These are phyloP conservation scores for Priocnemis perturbator DNA, from an alignment of 2,888 invertebrate genomes.

Conservation along the genomic window DNA sequence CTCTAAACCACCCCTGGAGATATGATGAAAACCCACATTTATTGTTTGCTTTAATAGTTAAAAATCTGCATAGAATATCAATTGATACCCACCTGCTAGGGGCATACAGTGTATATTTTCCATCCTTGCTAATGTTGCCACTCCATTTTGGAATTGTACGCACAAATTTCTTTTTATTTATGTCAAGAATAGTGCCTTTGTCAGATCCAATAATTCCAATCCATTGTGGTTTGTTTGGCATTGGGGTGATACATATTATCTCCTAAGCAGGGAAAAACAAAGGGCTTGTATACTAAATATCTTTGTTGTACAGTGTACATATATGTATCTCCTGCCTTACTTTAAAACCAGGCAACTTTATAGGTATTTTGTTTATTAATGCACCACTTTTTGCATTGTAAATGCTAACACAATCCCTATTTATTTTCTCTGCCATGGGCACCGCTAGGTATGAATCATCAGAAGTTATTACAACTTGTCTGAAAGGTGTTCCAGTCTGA, in stretches of 20 bases:
- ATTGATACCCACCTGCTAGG: conserved; percentile 80
- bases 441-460: conserved; percentile 88
- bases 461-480: conserved; percentile 86
- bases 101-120: conserved; percentile 94
- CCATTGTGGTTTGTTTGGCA: conserved; percentile 90
- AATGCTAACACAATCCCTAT: conserved; percentile 88
- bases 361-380: conserved; percentile 75
- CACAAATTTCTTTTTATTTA: conserved; percentile 91
- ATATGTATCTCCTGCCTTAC: conserved; percentile 67
- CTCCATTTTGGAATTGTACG: conserved; percentile 94
- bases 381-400: conserved; percentile 89
- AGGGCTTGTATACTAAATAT: background rate
- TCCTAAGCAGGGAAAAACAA: conserved; percentile 77
- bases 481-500: conserved; percentile 83
- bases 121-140: conserved; percentile 90
- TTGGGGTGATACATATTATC: conserved; percentile 84
- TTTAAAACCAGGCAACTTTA: conserved; percentile 78
- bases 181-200: conserved; percentile 92
- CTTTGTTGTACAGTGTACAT: background rate
- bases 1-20: conserved; percentile 90
- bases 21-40: background rate
- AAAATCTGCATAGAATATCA: background rate
- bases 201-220: conserved; percentile 93
- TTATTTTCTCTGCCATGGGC: conserved; percentile 88
- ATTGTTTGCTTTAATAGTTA: background rate